Evolutionary conservation across 1,140 invertebrate species (phyloP).

Genomic region (Macrocentrus cingulum): DNA sequence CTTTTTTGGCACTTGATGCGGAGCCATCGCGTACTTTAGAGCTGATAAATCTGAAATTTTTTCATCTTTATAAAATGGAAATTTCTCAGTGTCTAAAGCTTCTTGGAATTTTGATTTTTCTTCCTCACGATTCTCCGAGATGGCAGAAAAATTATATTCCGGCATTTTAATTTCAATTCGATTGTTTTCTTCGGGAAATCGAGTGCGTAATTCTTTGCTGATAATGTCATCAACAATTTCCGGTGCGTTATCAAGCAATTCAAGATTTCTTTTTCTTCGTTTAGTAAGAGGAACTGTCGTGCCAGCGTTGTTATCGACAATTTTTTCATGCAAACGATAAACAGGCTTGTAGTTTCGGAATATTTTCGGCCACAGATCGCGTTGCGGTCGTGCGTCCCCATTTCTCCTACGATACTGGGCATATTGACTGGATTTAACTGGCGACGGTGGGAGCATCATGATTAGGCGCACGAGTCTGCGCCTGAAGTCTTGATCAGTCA

Average conservation of each 20-base stretch:
- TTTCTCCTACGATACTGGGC: constrained; percentile 26
- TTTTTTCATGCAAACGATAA: constrained; percentile 1
- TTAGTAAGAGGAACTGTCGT: too few relatives aligned
- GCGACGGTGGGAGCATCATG: constrained; percentile 33
- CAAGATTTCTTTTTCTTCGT: constrained; percentile 5
- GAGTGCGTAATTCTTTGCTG: constrained; percentile 40
- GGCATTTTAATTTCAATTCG: constrained; percentile 44
- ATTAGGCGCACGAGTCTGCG: constrained; percentile 16
- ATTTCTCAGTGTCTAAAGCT: constrained; percentile 49
- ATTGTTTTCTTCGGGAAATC: constrained; percentile 37
- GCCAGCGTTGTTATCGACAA: neutral
- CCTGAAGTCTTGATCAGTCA: neutral
- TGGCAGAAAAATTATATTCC: constrained; percentile 39
- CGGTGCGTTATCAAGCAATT: constrained; percentile 24
- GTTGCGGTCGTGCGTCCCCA: neutral
- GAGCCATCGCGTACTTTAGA: constrained; percentile 56
- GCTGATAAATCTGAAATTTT: constrained; percentile 43
- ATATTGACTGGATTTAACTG: constrained; percentile 29
- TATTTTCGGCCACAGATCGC: constrained; percentile 10
- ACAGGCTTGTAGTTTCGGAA: neutral
- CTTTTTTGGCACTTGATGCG: constrained; percentile 53
- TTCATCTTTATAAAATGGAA: constrained; percentile 54
- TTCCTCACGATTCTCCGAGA: constrained; percentile 32
- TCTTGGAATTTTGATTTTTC: constrained; percentile 1
- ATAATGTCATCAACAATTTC: constrained; percentile 36